These are phyloP conservation scores for Yponomeuta cagnagella DNA, from an alignment of 2,888 invertebrate species.

Conservation along the genomic window DNA sequence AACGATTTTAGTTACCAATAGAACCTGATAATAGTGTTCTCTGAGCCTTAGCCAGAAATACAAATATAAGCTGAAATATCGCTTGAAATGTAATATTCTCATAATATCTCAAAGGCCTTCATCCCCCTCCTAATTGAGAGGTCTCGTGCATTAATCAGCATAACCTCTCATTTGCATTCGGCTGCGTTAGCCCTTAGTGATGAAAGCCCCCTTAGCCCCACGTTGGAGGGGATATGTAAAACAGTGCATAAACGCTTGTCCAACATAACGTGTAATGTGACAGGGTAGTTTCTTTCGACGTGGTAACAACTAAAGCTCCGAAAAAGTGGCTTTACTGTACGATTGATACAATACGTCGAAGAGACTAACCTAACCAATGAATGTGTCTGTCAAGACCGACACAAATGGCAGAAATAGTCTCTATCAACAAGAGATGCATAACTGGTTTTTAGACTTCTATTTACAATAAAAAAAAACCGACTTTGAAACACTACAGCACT, in stretches of 20 bases:
- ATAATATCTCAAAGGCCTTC: background rate
- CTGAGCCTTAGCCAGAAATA: no score
- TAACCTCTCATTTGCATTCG: constrained; percentile 1
- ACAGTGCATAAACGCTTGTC: constrained; percentile 54
- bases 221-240: constrained; percentile 37
- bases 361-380: no score
- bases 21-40: no score
- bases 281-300: background rate
- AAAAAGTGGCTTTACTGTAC: no score
- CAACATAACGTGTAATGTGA: background rate
- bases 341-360: no score
- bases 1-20: no score
- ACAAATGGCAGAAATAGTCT: no score
- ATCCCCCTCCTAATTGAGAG: background rate
- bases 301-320: background rate
- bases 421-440: no score
- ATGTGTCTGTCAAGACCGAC: no score
- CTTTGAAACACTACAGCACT: no score
- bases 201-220: background rate
- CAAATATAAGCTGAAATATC: background rate
- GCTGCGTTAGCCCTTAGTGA: background rate
- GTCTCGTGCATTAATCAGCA: background rate
- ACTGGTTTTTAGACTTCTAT: no score
- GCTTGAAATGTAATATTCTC: background rate
- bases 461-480: no score